Percentiles rank a stretch among this genome's conserved stretches.
Evolutionary conservation across 2,888 invertebrate genomes (phyloP).

Genomic region (Hydrotaea diabolus): DNA sequence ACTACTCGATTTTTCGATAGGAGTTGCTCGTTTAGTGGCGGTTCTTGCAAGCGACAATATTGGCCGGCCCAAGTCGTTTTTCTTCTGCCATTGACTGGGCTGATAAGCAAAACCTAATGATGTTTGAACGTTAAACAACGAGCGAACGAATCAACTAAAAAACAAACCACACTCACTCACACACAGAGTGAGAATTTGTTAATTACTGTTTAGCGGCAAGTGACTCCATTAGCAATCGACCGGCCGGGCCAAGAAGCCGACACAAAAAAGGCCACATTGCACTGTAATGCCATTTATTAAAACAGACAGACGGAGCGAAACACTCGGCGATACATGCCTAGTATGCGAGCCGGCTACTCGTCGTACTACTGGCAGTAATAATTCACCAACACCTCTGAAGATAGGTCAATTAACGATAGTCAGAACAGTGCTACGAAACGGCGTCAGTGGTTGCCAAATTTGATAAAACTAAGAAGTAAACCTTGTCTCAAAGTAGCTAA

Average conservation of each 20-base stretch:
- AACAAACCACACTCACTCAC: not conserved
- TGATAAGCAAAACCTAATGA: constrained; percentile 65
- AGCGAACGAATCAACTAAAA: not conserved
- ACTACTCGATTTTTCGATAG: constrained; percentile 17
- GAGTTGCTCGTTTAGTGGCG: constrained; percentile 11
- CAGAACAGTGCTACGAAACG: not conserved
- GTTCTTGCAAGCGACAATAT: not conserved
- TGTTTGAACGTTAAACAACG: constrained; percentile 47
- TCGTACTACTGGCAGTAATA: not conserved
- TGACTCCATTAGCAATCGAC: constrained; percentile 55
- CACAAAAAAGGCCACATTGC: constrained; percentile 38
- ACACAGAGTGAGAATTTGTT: constrained; percentile 64
- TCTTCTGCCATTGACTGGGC: constrained; percentile 35
- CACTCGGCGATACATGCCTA: not conserved
- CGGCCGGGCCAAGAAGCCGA: not conserved
- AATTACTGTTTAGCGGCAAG: constrained; percentile 60
- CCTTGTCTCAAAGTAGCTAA: too few species aligned
- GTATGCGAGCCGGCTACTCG: not conserved
- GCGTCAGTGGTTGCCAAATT: too few species aligned
- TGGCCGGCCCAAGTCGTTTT: not conserved
- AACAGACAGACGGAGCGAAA: constrained; percentile 5
- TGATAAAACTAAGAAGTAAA: too few species aligned
- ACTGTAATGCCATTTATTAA: constrained; percentile 56
- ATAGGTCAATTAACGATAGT: constrained; percentile 11
- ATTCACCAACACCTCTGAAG: not conserved